Evolutionary conservation across 2,797 vertebrate species (phyloP).

Genomic region (Melanotaenia trifasciata): DNA sequence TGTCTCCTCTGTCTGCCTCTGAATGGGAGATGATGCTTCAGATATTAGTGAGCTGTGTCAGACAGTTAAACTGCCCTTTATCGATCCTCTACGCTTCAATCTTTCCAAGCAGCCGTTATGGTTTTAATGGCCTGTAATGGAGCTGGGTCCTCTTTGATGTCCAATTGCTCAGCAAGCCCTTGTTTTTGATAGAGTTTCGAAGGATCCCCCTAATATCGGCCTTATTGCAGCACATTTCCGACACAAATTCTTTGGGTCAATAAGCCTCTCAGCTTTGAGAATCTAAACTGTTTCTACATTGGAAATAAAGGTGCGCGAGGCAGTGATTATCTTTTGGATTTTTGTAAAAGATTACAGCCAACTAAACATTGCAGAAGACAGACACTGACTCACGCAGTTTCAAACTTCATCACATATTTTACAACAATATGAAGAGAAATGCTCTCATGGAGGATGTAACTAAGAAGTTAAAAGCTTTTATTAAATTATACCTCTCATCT

Average conservation of each 20-base stretch:
- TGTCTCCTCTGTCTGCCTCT: conserved; percentile 42
- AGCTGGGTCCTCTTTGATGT: conserved; percentile 76
- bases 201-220: conserved; percentile 51
- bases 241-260: conserved; percentile 40
- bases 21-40: conserved; percentile 80
- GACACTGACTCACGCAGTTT: neutral
- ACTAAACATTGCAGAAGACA: neutral
- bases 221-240: conserved; percentile 43
- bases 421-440: neutral
- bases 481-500: neutral
- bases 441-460: neutral
- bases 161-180: conserved; percentile 61
- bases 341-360: conserved; percentile 22
- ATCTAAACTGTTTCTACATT: conserved; percentile 30
- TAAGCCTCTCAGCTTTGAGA: conserved; percentile 22
- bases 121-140: conserved; percentile 86
- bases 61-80: conserved; percentile 84
- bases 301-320: neutral
- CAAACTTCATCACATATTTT: neutral
- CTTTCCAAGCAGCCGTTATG: conserved; percentile 77
- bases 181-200: conserved; percentile 66
- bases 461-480: neutral
- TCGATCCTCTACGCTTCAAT: conserved; percentile 78
- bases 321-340: neutral
- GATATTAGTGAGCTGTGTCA: conserved; percentile 84